Evolutionary conservation across 2,797 vertebrate species (phyloP).

Genomic region (Lemur catta): DNA sequence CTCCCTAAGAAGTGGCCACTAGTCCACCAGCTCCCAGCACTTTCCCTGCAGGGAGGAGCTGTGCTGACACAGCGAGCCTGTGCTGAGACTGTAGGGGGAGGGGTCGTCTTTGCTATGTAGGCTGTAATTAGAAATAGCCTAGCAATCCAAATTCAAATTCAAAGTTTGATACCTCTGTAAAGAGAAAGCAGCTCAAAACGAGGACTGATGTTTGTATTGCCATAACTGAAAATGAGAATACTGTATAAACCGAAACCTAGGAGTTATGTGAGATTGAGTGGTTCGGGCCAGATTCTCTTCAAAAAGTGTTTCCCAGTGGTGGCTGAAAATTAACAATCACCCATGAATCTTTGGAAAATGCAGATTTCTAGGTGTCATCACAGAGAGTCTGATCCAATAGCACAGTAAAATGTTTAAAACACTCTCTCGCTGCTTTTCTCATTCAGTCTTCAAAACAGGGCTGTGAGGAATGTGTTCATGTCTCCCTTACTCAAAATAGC

Average conservation of each 20-base stretch:
- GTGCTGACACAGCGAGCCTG: neutral
- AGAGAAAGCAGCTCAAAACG: neutral
- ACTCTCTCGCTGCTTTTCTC: neutral
- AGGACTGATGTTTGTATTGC: neutral
- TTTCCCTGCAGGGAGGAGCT: neutral
- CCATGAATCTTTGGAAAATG: neutral
- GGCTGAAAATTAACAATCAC: neutral
- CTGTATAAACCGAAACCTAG: neutral
- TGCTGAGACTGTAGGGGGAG: neutral
- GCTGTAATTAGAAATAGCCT: neutral
- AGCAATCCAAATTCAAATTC: neutral
- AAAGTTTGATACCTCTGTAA: neutral
- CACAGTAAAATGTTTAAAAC: neutral
- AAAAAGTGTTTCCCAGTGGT: neutral
- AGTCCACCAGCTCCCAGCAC: neutral
- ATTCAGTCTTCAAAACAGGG: neutral
- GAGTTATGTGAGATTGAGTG: neutral
- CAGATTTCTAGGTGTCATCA: neutral
- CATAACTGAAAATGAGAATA: constrained; percentile 5
- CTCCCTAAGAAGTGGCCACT: neutral
- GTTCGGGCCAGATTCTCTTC: neutral
- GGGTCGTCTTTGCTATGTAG: neutral
- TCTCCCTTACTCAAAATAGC: neutral
- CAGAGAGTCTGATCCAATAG: neutral
- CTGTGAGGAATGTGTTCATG: neutral